A percentile compares a stretch with the other conserved stretches of the same genome.
These are phyloP conservation scores for Tursiops truncatus DNA, from an alignment of 2,113 vertebrate genomes.

Conservation along the genomic window DNA sequence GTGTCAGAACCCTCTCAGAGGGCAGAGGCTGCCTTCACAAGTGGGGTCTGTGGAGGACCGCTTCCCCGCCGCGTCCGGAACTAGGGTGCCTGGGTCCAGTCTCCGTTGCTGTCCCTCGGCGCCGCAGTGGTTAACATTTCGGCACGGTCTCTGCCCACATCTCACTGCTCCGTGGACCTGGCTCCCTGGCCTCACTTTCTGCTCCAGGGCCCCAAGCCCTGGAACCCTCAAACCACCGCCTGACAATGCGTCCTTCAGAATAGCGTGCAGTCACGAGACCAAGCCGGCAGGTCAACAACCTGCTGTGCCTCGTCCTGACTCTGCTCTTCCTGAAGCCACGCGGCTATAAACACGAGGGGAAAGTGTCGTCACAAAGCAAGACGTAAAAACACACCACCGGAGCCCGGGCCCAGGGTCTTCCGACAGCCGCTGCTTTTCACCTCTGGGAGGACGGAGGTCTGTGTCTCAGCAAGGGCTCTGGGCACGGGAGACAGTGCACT, in stretches of 20 bases:
- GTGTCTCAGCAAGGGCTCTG: accelerated
- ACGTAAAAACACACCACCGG: not conserved
- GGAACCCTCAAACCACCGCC: not conserved
- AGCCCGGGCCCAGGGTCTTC: not conserved
- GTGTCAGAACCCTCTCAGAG: too few species aligned
- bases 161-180: accelerated
- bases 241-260: not conserved
- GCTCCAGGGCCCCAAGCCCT: not conserved
- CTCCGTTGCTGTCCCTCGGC: too few species aligned
- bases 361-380: not conserved
- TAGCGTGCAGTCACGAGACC: not conserved
- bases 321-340: too few species aligned
- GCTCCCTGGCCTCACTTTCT: too few species aligned
- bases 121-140: too few species aligned
- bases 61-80: not conserved
- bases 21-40: too few species aligned
- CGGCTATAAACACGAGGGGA: not conserved
- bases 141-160: accelerated
- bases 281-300: not conserved
- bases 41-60: too few species aligned
- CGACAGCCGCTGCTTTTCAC: not conserved
- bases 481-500: too few species aligned
- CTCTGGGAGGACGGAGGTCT: accelerated
- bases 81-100: not conserved
- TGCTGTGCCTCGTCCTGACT: accelerated